Base-by-base conservation (phyloP, 2,797 vertebrate species). In the Neopelma chrysocephalum region DNA sequence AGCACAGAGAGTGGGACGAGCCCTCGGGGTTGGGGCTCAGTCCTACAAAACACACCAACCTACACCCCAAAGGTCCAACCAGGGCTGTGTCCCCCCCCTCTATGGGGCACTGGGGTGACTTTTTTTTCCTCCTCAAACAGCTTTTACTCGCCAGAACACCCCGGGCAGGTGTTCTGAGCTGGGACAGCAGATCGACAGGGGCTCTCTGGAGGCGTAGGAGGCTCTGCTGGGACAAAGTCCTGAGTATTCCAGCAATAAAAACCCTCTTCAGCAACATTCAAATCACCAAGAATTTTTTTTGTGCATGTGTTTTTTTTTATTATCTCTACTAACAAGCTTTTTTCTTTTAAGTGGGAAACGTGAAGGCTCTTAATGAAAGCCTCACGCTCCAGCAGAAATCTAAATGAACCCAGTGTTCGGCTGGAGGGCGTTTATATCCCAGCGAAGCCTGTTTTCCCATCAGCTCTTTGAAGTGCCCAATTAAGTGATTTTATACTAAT, bases 401-500 rank as follows among this genome's bases (percentile, higher is more conserved):
- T 96, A 96, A 97, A 97, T 95, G 93, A 94, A 38, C 29, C 31
- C 90, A 95, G 91, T 97, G 94, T 97, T 97, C 20, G 5, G 82
- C 93, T 96, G 93, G 94, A 91, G 70, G 94, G 90, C 80, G 31
- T 70, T 73, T 88, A 90, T 78, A 87, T 60, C 92, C 91, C 32
- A 18, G 83, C 6, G n/a, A 80, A 91, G 90, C 36, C 92, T 92
- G 79, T 81, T 90, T 93, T 96, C 96, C 93, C 97, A 95, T 72
- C 81, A 87, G 73, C 90, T 89, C 96, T 95, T 97, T 96, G 97
- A 96, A 97, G 96, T 96, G 87, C 95, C 95, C 97, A 94, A 96
- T 97, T 96, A 97, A 93, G 60, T 90, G 93, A 96, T 94, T 96
- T 97, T 96, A 71, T 93, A 79, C 97, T 97, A 96, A 97, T 97